Evolutionary conservation across 2,888 invertebrate genomes (phyloP).

Genomic region (Sinohyriopsis cumingii): DNA sequence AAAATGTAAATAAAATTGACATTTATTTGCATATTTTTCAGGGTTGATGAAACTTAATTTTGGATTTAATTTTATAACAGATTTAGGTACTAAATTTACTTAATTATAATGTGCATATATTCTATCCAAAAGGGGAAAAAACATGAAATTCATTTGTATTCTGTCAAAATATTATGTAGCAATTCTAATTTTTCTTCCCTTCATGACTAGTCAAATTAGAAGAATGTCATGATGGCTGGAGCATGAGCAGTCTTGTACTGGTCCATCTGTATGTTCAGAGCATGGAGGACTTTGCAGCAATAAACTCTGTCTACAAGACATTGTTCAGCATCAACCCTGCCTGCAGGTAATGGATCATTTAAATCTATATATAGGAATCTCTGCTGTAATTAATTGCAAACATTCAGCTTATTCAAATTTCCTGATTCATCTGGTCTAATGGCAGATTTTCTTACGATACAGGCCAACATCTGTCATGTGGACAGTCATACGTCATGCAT

Average conservation of each 20-base stretch:
- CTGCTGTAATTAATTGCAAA: no score
- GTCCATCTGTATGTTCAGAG: conserved; percentile 88
- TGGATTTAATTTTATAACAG: no score
- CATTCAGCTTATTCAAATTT: no score
- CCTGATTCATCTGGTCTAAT: background rate
- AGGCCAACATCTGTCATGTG: no score
- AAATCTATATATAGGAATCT: background rate
- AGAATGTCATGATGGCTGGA: conserved; percentile 20
- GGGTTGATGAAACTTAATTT: no score
- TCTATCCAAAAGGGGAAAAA: no score
- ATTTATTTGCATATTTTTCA: no score
- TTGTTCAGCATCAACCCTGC: conserved; percentile 86
- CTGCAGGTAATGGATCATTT: conserved; percentile 51
- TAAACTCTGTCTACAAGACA: conserved; percentile 85
- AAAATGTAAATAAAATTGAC: no score
- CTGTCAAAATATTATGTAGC: background rate
- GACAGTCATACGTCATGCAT: no score
- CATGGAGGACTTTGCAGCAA: conserved; percentile 83
- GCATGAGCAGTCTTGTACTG: conserved; percentile 81
- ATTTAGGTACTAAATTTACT: background rate
- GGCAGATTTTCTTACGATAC: no score
- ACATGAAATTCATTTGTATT: no score
- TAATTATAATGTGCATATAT: background rate
- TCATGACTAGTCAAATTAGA: conserved; percentile 11
- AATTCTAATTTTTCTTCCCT: background rate